Conservation (phyloP, 2,888 invertebrate species). For the Odontothrips loti region DNA sequence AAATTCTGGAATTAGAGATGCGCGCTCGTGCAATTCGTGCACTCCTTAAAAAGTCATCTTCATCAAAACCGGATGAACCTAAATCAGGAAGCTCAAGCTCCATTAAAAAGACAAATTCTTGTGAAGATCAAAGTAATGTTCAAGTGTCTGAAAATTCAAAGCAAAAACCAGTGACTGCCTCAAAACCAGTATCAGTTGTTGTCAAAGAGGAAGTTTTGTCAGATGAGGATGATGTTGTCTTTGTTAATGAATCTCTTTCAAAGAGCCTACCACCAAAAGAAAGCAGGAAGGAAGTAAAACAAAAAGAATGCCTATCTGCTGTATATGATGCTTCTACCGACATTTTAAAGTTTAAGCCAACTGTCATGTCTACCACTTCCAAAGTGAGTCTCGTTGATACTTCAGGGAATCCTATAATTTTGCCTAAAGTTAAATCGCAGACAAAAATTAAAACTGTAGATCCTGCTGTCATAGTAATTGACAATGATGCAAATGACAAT, state of each 20-base stretch:
- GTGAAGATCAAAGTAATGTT: background rate
- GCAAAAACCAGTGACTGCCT: background rate
- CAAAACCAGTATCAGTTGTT: background rate
- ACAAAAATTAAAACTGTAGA: background rate
- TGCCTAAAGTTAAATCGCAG: slow-evolving; percentile 9
- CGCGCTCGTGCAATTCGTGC: slow-evolving; percentile 56
- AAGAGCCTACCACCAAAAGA: background rate
- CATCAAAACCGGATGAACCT: background rate
- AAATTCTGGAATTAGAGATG: slow-evolving; percentile 56
- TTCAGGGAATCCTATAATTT: background rate
- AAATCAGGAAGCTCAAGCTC: background rate
- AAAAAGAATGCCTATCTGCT: background rate
- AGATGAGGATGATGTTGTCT: background rate
- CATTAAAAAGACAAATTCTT: background rate
- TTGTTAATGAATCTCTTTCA: background rate
- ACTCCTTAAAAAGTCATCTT: slow-evolving; percentile 41
- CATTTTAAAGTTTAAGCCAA: slow-evolving; percentile 6
- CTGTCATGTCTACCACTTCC: background rate
- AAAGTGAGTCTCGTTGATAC: background rate
- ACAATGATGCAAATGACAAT: background rate
- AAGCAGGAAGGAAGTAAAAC: background rate
- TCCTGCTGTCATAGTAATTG: background rate
- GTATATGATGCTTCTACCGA: background rate
- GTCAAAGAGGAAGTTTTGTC: background rate
- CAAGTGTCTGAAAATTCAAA: no score